Evolutionary conservation across 2,113 vertebrate genomes (phyloP).

Genomic region (Sphyrna mokarran): DNA sequence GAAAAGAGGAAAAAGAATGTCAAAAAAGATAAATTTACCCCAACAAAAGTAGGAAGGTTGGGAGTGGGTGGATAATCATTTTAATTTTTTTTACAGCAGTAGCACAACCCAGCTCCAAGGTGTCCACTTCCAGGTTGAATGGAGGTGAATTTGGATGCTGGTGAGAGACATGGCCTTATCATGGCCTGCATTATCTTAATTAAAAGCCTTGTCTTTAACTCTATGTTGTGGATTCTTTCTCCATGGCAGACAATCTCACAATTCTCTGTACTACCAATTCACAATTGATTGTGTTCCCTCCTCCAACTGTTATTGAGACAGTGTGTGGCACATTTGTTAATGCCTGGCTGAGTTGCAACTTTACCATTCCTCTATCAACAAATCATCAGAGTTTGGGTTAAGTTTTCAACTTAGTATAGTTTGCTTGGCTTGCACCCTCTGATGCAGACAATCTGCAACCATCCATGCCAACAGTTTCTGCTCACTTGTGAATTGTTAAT

Average conservation of each 20-base stretch:
- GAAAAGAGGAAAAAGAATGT: neutral
- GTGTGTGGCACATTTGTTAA: too few relatives aligned
- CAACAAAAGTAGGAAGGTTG: too few relatives aligned
- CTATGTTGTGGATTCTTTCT: neutral
- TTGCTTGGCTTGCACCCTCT: too few relatives aligned
- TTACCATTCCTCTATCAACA: too few relatives aligned
- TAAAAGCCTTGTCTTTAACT: neutral
- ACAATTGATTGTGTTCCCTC: neutral
- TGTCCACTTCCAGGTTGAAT: neutral
- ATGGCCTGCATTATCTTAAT: neutral
- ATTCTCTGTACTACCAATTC: neutral
- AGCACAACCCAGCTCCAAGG: neutral
- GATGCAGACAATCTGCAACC: too few relatives aligned
- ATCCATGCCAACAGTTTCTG: too few relatives aligned
- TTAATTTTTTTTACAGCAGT: neutral
- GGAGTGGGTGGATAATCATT: neutral
- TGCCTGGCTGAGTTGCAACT: too few relatives aligned
- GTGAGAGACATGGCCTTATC: neutral
- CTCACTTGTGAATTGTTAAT: too few relatives aligned
- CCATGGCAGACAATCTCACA: neutral
- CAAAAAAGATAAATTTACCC: neutral
- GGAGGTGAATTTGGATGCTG: neutral
- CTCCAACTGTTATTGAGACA: neutral
- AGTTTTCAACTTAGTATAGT: too few relatives aligned
- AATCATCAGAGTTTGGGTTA: too few relatives aligned